These are phyloP conservation scores for Ectemnius lituratus DNA, from an alignment of 2,888 invertebrate genomes.

Conservation along the genomic window DNA sequence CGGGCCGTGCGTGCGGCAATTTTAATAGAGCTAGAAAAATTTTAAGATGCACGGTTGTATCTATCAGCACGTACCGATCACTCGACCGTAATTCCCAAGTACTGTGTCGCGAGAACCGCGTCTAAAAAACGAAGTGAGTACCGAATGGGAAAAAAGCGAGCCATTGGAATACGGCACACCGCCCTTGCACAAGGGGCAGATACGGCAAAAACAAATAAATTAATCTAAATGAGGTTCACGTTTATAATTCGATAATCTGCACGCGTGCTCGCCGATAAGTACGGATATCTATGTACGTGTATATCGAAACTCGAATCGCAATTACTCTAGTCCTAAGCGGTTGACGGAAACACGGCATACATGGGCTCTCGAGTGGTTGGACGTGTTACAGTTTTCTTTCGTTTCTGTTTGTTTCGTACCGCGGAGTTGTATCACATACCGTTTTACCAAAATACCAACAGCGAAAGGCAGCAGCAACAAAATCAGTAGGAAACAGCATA, in stretches of 20 bases:
- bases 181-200: not conserved
- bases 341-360: constrained; percentile 50
- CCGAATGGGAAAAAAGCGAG: constrained; percentile 6
- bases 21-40: constrained; percentile 52
- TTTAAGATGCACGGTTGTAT: constrained; percentile 51
- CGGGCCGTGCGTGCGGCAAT: constrained; percentile 48
- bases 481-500: constrained; percentile 51
- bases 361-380: constrained; percentile 64
- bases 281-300: constrained; percentile 14
- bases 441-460: constrained; percentile 70
- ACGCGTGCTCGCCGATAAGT: constrained; percentile 36
- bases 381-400: constrained; percentile 52
- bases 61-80: constrained; percentile 45
- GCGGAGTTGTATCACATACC: constrained; percentile 66
- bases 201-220: not conserved
- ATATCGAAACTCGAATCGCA: constrained; percentile 48
- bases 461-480: constrained; percentile 46
- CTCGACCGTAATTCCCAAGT: constrained; percentile 39
- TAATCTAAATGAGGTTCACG: constrained; percentile 1
- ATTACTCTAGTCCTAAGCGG: constrained; percentile 75
- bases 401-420: constrained; percentile 48
- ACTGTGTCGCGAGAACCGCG: constrained; percentile 36
- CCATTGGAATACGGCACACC: constrained; percentile 1
- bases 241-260: constrained; percentile 22
- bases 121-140: constrained; percentile 20